These are phyloP conservation scores for Gonocerus acuteangulatus DNA, from an alignment of 2,888 invertebrate genomes.

Conservation along the genomic window DNA sequence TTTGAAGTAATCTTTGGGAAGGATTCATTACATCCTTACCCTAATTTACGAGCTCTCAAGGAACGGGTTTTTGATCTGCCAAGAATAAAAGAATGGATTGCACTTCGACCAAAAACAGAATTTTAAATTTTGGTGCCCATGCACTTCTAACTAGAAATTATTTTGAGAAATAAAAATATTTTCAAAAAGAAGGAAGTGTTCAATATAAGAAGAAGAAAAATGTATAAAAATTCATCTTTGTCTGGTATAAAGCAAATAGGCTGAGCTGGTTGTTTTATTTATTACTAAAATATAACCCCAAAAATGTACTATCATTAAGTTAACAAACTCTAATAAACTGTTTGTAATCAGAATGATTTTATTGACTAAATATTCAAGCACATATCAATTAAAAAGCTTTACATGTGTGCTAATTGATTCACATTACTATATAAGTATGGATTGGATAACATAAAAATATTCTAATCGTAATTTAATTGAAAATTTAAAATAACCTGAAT, in stretches of 20 bases:
- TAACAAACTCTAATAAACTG: too few relatives aligned
- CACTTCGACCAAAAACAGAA: constrained; percentile 22
- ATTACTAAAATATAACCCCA: too few relatives aligned
- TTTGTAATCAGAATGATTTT: neutral
- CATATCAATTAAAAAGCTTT: constrained; percentile 13
- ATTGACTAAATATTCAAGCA: neutral
- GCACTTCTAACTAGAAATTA: neutral
- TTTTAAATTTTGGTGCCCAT: neutral
- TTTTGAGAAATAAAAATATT: neutral
- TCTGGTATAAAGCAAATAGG: too few relatives aligned
- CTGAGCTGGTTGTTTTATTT: too few relatives aligned
- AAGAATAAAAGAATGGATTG: constrained; percentile 31
- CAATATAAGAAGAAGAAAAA: too few relatives aligned
- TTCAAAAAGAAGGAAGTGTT: too few relatives aligned
- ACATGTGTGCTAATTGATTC: neutral
- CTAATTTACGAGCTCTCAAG: constrained; percentile 27
- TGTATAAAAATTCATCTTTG: too few relatives aligned
- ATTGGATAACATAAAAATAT: too few relatives aligned
- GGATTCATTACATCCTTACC: constrained; percentile 20
- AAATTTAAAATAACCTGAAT: too few relatives aligned
- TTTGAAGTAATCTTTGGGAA: constrained; percentile 16
- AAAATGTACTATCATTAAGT: too few relatives aligned
- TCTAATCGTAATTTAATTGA: too few relatives aligned
- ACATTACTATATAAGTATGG: too few relatives aligned
- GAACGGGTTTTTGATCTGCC: constrained; percentile 22